phyloP scores from a whole-genome alignment of 2,888 invertebrate species.

The Hemithea aestivaria region DNA sequence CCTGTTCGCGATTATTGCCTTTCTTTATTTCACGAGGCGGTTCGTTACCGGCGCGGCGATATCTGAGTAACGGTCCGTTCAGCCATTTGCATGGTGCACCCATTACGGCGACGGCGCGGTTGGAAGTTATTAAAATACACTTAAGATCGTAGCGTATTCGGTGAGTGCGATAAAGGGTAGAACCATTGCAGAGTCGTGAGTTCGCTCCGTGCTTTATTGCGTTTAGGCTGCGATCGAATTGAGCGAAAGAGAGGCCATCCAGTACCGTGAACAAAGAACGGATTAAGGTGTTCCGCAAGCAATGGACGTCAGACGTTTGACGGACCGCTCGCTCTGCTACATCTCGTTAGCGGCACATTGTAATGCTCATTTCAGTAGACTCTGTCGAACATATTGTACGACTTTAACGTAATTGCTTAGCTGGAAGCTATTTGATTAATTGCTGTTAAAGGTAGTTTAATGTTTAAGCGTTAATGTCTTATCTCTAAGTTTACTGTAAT shows the following conservation, averaged over 20 bases:
- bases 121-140: slow-evolving; percentile 73
- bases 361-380: slow-evolving; percentile 22
- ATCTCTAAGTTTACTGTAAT: too few species aligned
- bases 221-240: slow-evolving; percentile 63
- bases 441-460: too few species aligned
- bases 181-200: slow-evolving; percentile 67
- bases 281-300: slow-evolving; percentile 61
- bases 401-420: too few species aligned
- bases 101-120: slow-evolving; percentile 65
- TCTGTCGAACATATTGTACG: too few species aligned
- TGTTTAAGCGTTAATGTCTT: too few species aligned
- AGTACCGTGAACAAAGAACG: slow-evolving; percentile 47
- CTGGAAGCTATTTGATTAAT: too few species aligned
- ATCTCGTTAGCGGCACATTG: slow-evolving; percentile 61
- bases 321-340: slow-evolving; percentile 45
- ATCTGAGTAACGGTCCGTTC: slow-evolving; percentile 66
- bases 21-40: slow-evolving; percentile 69
- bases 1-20: slow-evolving; percentile 66
- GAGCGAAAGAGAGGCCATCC: slow-evolving; percentile 46
- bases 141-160: slow-evolving; percentile 67
- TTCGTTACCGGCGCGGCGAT: slow-evolving; percentile 58
- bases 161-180: slow-evolving; percentile 65
- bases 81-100: slow-evolving; percentile 70
- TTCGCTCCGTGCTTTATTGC: slow-evolving; percentile 70
- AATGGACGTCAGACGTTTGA: slow-evolving; percentile 38